Evolutionary conservation across 2,797 vertebrate genomes (phyloP).

Genomic region (Brachyalestes nurse): DNA sequence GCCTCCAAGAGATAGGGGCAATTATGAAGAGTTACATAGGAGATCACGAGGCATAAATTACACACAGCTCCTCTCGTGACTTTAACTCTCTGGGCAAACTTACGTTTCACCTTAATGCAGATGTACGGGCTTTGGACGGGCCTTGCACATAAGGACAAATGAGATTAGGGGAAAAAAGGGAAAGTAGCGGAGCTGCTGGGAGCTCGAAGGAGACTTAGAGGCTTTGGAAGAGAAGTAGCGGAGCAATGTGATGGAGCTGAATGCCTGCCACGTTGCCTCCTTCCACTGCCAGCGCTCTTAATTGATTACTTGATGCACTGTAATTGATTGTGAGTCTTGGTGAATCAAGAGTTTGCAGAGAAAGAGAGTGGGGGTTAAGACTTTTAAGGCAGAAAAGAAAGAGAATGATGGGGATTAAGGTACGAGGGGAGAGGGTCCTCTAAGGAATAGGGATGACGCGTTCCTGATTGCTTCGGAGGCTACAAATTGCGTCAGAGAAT

Average conservation of each 20-base stretch:
- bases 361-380: not conserved
- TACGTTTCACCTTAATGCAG: slow-evolving; percentile 31
- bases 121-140: slow-evolving; percentile 16
- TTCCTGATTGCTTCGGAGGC: slow-evolving; percentile 52
- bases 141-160: slow-evolving; percentile 32
- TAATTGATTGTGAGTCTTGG: slow-evolving; percentile 58
- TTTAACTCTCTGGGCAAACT: slow-evolving; percentile 40
- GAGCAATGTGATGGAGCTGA: slow-evolving; percentile 39
- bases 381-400: slow-evolving; percentile 23
- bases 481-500: slow-evolving; percentile 56
- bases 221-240: slow-evolving; percentile 16
- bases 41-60: slow-evolving; percentile 54
- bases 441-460: slow-evolving; percentile 53
- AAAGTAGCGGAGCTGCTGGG: slow-evolving; percentile 2
- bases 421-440: slow-evolving; percentile 48
- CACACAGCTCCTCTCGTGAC: slow-evolving; percentile 6
- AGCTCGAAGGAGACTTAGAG: not conserved
- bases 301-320: slow-evolving; percentile 62
- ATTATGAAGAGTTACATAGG: slow-evolving; percentile 51
- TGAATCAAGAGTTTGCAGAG: slow-evolving; percentile 45
- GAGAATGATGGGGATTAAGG: slow-evolving; percentile 46
- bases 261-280: slow-evolving; percentile 36
- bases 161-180: slow-evolving; percentile 35
- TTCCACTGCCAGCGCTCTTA: slow-evolving; percentile 53
- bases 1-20: slow-evolving; percentile 46